Base-by-base conservation (phyloP, 2,888 invertebrate species). In the Pachliopta kotzebuea region DNA sequence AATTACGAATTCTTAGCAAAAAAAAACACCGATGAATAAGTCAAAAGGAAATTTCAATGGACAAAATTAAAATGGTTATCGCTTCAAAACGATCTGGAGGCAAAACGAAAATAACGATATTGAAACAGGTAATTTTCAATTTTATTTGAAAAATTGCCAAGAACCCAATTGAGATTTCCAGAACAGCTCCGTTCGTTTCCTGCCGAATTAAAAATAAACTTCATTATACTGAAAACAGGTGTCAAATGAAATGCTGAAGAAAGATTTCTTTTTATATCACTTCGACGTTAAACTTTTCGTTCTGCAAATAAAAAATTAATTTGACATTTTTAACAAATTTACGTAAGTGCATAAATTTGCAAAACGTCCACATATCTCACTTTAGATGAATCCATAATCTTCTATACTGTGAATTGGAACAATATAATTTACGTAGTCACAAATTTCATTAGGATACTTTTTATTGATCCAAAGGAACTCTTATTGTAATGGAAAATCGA, bases 161-260 rank as follows among this genome's bases (percentile, higher is more conserved):
- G 56, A 72, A 71, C 69, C 63, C 70, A 77, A 75, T 75, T 75
- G 73, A 74, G 73, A 70, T 76, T 76, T 72, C 67, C 57, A 60
- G 76, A 76, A 52, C 76, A 71, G 70, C 71, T 57, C 54, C 66
- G 65, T 70, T 65, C 65, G 66, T 61, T 69, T 71, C 66, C 62
- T 65, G 62, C 67, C 58, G 74, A 79, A 80, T 80, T 75, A 76
- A 77, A 80, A 76, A 76, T 75, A 78, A 78, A 79, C 76, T 74
- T 73, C 65, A 76, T 74, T 76, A 71, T 71, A 63, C 67, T 64
- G 68, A 68, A 75, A 74, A 74, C 69, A 72, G 67, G 69, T 67
- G 69, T 71, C 70, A 69, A 64, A 66, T 68, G 68, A 72, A 67
- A 65, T 56, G 21, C 57, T 45, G 62, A 69, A 45, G 8, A 4